A percentile compares a stretch with the other conserved stretches of the same genome.
Conservation (phyloP, 1,140 invertebrate species). For the Himalopsyche phryganea region DNA sequence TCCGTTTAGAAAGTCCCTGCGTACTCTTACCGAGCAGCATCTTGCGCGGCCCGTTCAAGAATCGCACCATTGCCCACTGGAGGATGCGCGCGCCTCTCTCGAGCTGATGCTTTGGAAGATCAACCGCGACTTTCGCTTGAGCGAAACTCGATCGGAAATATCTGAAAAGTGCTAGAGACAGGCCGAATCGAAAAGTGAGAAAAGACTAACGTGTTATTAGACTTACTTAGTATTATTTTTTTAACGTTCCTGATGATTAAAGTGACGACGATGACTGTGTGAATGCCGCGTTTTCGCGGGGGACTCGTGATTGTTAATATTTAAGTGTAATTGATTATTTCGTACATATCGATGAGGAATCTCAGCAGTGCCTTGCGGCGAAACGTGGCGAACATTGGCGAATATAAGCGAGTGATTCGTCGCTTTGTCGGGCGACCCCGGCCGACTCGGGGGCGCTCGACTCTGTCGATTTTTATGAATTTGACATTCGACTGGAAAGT, state of each 20-base stretch:
- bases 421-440: background rate
- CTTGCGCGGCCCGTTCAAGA: slow-evolving; percentile 77
- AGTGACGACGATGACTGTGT: background rate
- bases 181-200: background rate
- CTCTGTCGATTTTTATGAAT: background rate
- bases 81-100: slow-evolving; percentile 82
- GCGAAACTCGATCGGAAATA: slow-evolving; percentile 15
- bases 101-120: slow-evolving; percentile 78
- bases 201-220: background rate
- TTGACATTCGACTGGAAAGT: background rate
- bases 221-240: slow-evolving; percentile 25
- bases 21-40: slow-evolving; percentile 64
- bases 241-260: slow-evolving; percentile 18
- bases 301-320: slow-evolving; percentile 8
- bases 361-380: slow-evolving; percentile 16
- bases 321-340: slow-evolving; percentile 8
- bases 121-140: slow-evolving; percentile 51
- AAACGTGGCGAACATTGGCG: background rate
- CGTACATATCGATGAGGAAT: slow-evolving; percentile 28
- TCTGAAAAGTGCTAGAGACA: background rate
- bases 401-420: background rate
- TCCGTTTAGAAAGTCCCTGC: slow-evolving; percentile 75
- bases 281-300: background rate
- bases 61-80: slow-evolving; percentile 79
- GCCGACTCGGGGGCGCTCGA: background rate